Evolutionary conservation across 2,797 vertebrate genomes (phyloP), one percentile per base, ranked within the genome.

Genomic region (Phataginus tetradactyla): DNA sequence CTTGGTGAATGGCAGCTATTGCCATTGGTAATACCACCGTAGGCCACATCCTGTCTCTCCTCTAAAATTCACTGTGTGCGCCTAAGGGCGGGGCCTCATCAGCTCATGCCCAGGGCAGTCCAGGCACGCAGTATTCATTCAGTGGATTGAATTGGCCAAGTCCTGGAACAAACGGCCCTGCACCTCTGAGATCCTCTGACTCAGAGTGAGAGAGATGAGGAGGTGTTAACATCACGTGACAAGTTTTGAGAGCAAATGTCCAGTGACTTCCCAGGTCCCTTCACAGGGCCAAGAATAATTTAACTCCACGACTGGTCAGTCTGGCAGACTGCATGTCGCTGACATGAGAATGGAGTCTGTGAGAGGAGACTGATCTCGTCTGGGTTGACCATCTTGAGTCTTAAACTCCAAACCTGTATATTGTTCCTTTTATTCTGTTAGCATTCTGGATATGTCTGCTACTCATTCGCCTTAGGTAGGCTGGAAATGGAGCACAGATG

Each of bases 11-110:
- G 7, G 25, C 27, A 49, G 57, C 32, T 34, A 1, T 1, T 8
- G 20, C 32, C 66, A 14, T 15, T 1, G 8, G 7, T 37, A 17
- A 64, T 1, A 3, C 10, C 32, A 12, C 18, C 17, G 2, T 8
- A 34, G 39, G 29, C 13, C 29, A 18, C 21, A 34, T 15, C 55
- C 17, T 57, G n/a, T 12, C 21, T 66, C 66, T 63, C 25, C 49
- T 90, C n/a, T 23, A 1, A 5, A 21, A 17, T 0, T 1, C 7
- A 71, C 17, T 3, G 7, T 14, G 64, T 4, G 20, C 12, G 1
- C 39, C 12, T 8, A 2, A 29, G 27, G 68, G 29, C 37, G 4
- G 25, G 21, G 20, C 9, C 17, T 7, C 0, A 8, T 34, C 49
- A 1, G 1, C 68, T 42, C 55, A 10, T 32, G 32, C 29, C 61